Evolutionary conservation across 2,113 vertebrate species (phyloP).

Genomic region (Phyllopteryx taeniolatus): DNA sequence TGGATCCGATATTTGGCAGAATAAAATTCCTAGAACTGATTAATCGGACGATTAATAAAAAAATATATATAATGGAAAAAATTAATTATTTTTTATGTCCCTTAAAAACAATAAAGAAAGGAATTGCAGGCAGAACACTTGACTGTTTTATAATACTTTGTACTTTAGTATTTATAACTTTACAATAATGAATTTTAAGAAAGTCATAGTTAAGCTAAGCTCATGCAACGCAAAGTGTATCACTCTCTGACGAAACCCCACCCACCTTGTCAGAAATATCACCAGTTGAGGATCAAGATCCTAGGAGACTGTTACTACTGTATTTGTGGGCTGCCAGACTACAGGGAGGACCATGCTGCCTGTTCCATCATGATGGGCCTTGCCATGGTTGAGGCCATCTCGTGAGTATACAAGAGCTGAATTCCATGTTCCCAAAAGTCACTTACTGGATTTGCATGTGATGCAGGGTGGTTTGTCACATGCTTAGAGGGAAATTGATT

Average conservation of each 20-base stretch:
- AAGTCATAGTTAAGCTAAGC: background rate
- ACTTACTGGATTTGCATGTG: background rate
- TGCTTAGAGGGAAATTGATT: conserved; percentile 10
- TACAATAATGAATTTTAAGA: background rate
- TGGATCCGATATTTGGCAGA: too few species aligned
- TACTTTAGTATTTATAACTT: too few species aligned
- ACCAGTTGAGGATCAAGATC: conserved; percentile 95
- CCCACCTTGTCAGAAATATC: conserved; percentile 79
- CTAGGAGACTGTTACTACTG: conserved; percentile 97
- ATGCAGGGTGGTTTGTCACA: background rate
- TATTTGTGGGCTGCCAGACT: conserved; percentile 92
- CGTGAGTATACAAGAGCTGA: conserved; percentile 73
- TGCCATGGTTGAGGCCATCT: conserved; percentile 96
- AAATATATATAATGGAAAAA: too few species aligned
- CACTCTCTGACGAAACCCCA: conserved; percentile 9
- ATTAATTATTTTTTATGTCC: too few species aligned
- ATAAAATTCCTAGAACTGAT: too few species aligned
- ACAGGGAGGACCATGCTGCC: conserved; percentile 88
- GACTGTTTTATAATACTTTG: too few species aligned
- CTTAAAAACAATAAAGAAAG: too few species aligned
- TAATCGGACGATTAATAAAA: too few species aligned
- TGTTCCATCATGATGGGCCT: conserved; percentile 97
- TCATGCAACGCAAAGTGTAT: background rate
- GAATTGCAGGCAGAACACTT: too few species aligned
- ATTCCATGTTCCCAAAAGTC: conserved; percentile 1